phyloP scores from a whole-genome alignment of 30 jellyfish, hydroid and myxozoan species.

The Pseudorhiza aurosa region DNA sequence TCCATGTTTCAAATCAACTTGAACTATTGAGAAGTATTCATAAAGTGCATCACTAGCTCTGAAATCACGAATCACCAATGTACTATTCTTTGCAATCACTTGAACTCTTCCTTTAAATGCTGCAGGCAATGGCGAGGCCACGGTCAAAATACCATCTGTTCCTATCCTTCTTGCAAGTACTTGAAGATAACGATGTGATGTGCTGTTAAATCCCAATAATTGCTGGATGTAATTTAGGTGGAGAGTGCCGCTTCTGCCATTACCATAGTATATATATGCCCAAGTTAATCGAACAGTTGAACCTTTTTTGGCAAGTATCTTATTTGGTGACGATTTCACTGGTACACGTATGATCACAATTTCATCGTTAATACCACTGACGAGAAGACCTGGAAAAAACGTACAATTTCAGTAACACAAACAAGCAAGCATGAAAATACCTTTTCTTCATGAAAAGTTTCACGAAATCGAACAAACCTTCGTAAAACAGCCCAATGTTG shows the following conservation, averaged over 20 bases:
- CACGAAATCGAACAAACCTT: too few species aligned
- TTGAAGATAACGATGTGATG: neutral
- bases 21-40: neutral
- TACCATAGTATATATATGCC: slow-evolving; percentile 9
- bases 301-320: slow-evolving; percentile 2
- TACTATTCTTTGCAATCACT: slow-evolving; percentile 9
- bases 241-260: neutral
- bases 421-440: too few species aligned
- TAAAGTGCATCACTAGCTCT: neutral
- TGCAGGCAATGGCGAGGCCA: neutral
- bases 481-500: too few species aligned
- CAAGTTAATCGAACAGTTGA: slow-evolving; percentile 26
- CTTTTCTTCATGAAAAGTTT: too few species aligned
- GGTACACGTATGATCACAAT: too few species aligned
- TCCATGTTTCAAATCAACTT: too few species aligned
- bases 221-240: neutral
- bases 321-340: slow-evolving; percentile 36
- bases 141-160: neutral
- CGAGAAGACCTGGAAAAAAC: too few species aligned
- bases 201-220: neutral
- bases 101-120: slow-evolving; percentile 7
- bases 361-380: too few species aligned
- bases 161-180: neutral
- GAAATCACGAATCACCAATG: slow-evolving; percentile 7
- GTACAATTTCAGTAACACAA: too few species aligned